Evolutionary conservation across 53 echinoderm and acorn worm genomes (phyloP).

Genomic region (Hippasteria phrygiana): DNA sequence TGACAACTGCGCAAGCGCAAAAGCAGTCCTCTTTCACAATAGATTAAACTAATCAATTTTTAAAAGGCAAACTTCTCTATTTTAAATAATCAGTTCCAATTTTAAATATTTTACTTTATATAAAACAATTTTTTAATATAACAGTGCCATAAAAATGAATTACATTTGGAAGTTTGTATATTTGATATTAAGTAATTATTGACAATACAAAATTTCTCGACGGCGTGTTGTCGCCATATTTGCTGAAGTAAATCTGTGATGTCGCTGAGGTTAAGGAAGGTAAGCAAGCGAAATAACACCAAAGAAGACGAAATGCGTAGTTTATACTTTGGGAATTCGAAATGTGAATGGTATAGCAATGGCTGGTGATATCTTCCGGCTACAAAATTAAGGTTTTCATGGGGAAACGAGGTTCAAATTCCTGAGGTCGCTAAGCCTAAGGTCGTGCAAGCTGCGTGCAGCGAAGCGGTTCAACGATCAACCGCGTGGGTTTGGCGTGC

Average conservation of each 20-base stretch:
- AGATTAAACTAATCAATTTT: not conserved
- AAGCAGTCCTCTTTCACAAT: slow-evolving; percentile 12
- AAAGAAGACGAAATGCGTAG: not conserved
- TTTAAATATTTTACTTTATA: too few species aligned
- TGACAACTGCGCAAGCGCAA: slow-evolving; percentile 21
- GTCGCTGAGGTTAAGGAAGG: slow-evolving; percentile 40
- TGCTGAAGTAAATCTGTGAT: slow-evolving; percentile 33
- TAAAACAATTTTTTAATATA: too few species aligned
- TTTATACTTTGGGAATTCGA: not conserved
- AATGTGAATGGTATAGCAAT: not conserved
- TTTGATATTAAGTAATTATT: not conserved
- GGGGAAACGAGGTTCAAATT: not conserved
- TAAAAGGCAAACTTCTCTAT: too few species aligned
- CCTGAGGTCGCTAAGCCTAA: too few species aligned
- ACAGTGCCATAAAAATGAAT: too few species aligned
- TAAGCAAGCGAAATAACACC: slow-evolving; percentile 43
- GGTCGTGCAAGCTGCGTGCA: too few species aligned
- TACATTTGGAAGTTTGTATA: too few species aligned
- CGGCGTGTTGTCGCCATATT: slow-evolving; percentile 45
- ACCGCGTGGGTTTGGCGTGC: too few species aligned
- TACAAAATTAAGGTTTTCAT: not conserved
- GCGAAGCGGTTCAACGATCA: too few species aligned
- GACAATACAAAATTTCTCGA: not conserved
- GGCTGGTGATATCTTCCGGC: not conserved
- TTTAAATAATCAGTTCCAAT: too few species aligned